Evolutionary conservation across 2,797 vertebrate genomes (phyloP), one percentile per base, ranked within the genome.

Genomic region (Acropternis orthonyx): DNA sequence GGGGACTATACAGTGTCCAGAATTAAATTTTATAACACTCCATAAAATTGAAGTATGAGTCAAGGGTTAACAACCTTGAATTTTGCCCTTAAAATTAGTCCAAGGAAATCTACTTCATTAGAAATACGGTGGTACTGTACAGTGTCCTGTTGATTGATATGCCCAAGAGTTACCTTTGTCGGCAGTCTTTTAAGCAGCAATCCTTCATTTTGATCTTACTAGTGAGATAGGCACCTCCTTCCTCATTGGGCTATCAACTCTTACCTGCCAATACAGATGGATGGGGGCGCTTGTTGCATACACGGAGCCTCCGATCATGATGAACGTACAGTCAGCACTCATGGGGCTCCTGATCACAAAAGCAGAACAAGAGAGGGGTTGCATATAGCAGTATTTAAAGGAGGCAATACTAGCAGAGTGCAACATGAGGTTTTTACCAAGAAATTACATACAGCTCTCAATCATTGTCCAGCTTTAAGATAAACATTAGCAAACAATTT

Each of bases 241-340:
- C 93, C 90, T 94, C 61, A 52, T 92, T 74, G 96, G 91, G 84
- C 94, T 96, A 98, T 98, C 97, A 93, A 92, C 98, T 97, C 97
- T 98, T 98, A 98, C 98, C 98, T 99, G 99, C 98, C 99, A 99
- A 98, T 99, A 99, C 93, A 97, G 96, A 98, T 98, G 98, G 98
- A 99, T 98, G 98, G 98, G 97, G 81, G 97, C 98, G 98, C 98
- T 98, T 94, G 98, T 98, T 89, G 93, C 97, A n/a, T 93, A 93
- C 74, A 98, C 85, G 7, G 94, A 89, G 91, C 97, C 96, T 97
- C 98, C 98, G 24, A 86, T 97, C 83, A 98, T 97, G 98, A 98
- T 98, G 98, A 98, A 98, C 65, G 98, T 96, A 92, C 97, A 98
- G 98, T 98, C 98, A 98, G 98, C 98, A 98, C 95, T 97, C 98